Conservation (phyloP, 2,797 vertebrate species). For the Sebastes miniatus region DNA sequence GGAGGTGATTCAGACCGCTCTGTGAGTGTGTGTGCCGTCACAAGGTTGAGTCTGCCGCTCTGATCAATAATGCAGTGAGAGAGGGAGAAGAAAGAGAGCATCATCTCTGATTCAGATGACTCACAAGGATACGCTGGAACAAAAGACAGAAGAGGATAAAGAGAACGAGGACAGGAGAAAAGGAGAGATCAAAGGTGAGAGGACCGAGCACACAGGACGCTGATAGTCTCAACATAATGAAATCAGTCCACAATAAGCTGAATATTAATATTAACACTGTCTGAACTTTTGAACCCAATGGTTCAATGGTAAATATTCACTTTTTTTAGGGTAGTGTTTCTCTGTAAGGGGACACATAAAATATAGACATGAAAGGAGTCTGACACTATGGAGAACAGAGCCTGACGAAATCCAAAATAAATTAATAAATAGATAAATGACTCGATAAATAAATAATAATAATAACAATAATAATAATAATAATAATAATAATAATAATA, state of each 20-base stretch:
- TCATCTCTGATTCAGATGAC: slow-evolving; percentile 55
- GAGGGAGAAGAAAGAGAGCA: slow-evolving; percentile 8
- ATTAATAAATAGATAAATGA: too few species aligned
- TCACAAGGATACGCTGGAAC: slow-evolving; percentile 40
- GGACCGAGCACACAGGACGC: neutral
- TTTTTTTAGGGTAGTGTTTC: neutral
- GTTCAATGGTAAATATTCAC: neutral
- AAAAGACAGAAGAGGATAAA: slow-evolving; percentile 31
- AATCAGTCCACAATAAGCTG: neutral
- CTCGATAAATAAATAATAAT: too few species aligned
- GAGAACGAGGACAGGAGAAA: slow-evolving; percentile 4
- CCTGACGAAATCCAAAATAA: too few species aligned
- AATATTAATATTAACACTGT: slow-evolving; percentile 20
- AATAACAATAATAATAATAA: too few species aligned
- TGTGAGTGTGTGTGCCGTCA: slow-evolving; percentile 16
- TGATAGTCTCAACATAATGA: neutral
- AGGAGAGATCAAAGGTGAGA: slow-evolving; percentile 24
- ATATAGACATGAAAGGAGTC: neutral
- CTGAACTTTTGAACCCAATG: neutral
- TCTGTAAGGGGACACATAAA: neutral
- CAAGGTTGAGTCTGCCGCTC: slow-evolving; percentile 48
- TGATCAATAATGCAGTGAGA: slow-evolving; percentile 73
- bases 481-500: too few species aligned
- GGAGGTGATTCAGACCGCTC: slow-evolving; percentile 7
- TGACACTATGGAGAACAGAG: neutral